phyloP scores from a whole-genome alignment of 1,140 invertebrate genomes.

The Piezodorus guildinii region DNA sequence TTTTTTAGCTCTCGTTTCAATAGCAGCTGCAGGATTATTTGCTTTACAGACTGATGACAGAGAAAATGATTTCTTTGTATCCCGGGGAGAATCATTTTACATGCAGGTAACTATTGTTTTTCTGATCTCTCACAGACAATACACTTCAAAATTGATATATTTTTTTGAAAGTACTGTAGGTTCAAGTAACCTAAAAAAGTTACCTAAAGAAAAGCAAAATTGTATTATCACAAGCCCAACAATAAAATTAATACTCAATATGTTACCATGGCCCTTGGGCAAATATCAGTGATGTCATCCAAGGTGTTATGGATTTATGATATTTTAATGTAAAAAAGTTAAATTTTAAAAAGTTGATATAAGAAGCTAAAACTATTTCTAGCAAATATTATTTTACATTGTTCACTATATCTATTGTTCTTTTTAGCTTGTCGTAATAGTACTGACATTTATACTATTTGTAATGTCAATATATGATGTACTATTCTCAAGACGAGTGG shows the following conservation, averaged over 20 bases:
- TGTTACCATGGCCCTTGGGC: no score
- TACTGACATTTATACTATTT: constrained; percentile 58
- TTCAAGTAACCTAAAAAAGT: no score
- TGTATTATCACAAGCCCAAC: no score
- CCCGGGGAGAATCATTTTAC: constrained; percentile 69
- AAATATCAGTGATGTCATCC: no score
- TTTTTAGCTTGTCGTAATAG: constrained; percentile 58
- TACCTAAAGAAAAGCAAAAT: no score
- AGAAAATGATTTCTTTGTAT: constrained; percentile 53
- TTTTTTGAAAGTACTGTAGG: no score
- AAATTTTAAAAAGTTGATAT: background rate
- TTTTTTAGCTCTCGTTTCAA: constrained; percentile 59
- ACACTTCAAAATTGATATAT: no score
- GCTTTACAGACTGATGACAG: constrained; percentile 68
- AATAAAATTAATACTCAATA: no score
- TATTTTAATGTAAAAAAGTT: background rate
- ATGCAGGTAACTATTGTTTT: constrained; percentile 50
- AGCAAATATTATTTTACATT: background rate
- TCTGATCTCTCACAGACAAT: no score
- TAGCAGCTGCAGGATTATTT: constrained; percentile 64
- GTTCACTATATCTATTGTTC: background rate
- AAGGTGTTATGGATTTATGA: background rate
- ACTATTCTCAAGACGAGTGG: constrained; percentile 50
- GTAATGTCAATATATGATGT: constrained; percentile 65
- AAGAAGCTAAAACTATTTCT: no score